Percentiles rank a stretch among this genome's conserved stretches.
Evolutionary conservation across 2,888 invertebrate species (phyloP).

Genomic region (Heliconius cydno): DNA sequence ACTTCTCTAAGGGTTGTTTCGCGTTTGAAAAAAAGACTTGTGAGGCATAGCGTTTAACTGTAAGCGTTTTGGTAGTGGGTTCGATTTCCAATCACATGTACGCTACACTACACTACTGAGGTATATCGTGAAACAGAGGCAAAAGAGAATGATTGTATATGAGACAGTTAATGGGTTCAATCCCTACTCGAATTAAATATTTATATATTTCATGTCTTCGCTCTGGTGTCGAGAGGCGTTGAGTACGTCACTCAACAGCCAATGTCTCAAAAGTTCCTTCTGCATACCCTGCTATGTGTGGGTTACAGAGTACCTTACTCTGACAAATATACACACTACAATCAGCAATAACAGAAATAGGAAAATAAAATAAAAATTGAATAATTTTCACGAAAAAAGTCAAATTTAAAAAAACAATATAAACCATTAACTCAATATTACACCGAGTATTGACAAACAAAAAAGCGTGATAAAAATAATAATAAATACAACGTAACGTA

Average conservation of each 20-base stretch:
- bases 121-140: too few species aligned
- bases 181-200: too few species aligned
- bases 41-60: too few species aligned
- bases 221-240: too few species aligned
- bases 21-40: not conserved
- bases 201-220: too few species aligned
- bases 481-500: constrained; percentile 9
- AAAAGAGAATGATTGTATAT: too few species aligned
- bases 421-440: not conserved
- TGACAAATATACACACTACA: not conserved
- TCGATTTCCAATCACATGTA: too few species aligned
- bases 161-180: too few species aligned
- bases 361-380: not conserved
- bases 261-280: not conserved
- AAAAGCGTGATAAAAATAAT: constrained; percentile 18
- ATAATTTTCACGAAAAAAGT: not conserved
- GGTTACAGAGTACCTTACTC: too few species aligned
- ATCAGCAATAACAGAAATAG: not conserved
- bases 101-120: too few species aligned
- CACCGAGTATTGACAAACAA: constrained; percentile 16
- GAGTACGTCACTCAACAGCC: not conserved
- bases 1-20: not conserved
- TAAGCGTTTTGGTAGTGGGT: too few species aligned
- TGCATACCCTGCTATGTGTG: too few species aligned
- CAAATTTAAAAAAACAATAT: not conserved